These are phyloP conservation scores for Lepilemur ruficaudatus DNA, from an alignment of 2,797 vertebrate species.

Conservation along the genomic window DNA sequence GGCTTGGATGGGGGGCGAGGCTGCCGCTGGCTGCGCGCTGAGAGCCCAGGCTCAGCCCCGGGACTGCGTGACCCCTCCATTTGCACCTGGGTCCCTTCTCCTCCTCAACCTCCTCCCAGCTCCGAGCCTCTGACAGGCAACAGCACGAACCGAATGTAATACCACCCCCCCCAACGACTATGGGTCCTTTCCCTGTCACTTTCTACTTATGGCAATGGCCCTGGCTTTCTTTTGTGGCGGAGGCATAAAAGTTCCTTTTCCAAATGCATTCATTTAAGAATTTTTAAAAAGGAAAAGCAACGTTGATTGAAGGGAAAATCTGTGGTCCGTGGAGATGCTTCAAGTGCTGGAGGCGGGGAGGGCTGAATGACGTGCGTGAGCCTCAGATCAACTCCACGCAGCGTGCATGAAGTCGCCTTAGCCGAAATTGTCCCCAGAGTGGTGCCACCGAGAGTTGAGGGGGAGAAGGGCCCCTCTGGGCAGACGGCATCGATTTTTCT, in stretches of 20 bases:
- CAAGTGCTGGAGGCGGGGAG: not conserved
- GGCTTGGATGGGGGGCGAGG: not conserved
- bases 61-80: rapidly evolving
- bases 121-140: not conserved
- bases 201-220: not conserved
- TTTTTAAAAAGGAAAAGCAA: not conserved
- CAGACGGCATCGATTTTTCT: not conserved
- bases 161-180: not conserved
- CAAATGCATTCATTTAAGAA: conserved; percentile 15
- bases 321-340: not conserved
- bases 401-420: rapidly evolving
- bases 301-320: not conserved
- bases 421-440: not conserved
- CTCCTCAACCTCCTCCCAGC: not conserved
- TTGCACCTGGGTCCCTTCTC: not conserved
- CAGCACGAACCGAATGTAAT: not conserved
- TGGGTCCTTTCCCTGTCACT: not conserved
- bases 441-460: not conserved
- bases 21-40: not conserved
- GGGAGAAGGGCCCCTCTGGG: not conserved
- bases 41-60: not conserved
- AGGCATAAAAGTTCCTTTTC: not conserved
- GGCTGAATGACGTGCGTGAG: not conserved
- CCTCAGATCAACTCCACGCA: not conserved
- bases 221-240: not conserved